A percentile compares a stretch with the other conserved stretches of the same genome.
Conservation (phyloP, 1,140 invertebrate species). For the Apis florea region DNA sequence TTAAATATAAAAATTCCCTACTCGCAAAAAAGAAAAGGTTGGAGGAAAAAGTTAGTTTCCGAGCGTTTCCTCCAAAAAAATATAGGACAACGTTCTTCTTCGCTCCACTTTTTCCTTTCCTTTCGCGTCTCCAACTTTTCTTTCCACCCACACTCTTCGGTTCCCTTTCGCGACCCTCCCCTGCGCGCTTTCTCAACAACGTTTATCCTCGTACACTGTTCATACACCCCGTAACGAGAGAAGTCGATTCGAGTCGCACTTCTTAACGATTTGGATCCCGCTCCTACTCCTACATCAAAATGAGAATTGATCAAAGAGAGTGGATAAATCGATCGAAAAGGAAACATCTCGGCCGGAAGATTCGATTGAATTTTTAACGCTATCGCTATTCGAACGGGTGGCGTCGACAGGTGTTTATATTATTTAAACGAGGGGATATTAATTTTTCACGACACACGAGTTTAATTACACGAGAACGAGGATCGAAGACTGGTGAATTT, state of each 20-base stretch:
- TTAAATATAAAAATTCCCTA: slow-evolving; percentile 2
- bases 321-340: too few relatives aligned
- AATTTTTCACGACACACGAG: slow-evolving; percentile 37
- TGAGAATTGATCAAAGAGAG: too few relatives aligned
- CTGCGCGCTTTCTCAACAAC: not conserved
- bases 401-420: not conserved
- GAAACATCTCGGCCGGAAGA: not conserved
- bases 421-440: slow-evolving; percentile 25
- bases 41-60: slow-evolving; percentile 6
- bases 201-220: not conserved
- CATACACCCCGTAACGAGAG: not conserved
- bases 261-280: too few relatives aligned
- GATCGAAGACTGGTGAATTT: slow-evolving; percentile 37
- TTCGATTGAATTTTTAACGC: not conserved
- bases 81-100: slow-evolving; percentile 22
- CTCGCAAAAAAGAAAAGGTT: not conserved
- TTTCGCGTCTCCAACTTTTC: not conserved
- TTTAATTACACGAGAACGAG: not conserved
- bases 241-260: too few relatives aligned
- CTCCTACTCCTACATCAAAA: too few relatives aligned
- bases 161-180: not conserved
- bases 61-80: slow-evolving; percentile 9
- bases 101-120: not conserved
- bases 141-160: not conserved
- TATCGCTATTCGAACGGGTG: too few relatives aligned